phyloP scores from a whole-genome alignment of 2,113 vertebrate genomes.

The Galeopterus variegatus region DNA sequence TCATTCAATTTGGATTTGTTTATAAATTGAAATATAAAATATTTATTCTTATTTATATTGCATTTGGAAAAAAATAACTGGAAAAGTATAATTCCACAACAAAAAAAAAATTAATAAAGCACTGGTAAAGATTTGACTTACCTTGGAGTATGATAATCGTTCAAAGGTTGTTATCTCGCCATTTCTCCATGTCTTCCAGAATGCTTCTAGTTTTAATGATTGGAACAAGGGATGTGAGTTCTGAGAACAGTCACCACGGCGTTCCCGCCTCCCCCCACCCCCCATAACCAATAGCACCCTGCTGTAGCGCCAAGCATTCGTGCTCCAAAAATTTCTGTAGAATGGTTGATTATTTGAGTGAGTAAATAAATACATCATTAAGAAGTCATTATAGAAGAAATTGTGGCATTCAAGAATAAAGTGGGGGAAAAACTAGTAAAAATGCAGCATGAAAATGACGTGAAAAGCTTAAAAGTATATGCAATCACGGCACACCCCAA shows the following conservation, averaged over 20 bases:
- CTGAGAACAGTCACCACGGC: neutral
- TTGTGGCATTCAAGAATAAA: conserved; percentile 11
- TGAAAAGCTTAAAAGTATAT: neutral
- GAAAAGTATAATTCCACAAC: neutral
- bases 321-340: neutral
- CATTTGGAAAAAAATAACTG: conserved; percentile 24
- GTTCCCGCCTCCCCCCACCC: fast-evolving
- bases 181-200: conserved; percentile 20
- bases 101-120: neutral
- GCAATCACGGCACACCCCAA: too few species aligned
- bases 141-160: neutral
- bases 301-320: neutral
- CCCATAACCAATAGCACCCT: neutral
- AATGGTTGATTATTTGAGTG: neutral
- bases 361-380: conserved; percentile 15
- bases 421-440: neutral
- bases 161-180: neutral
- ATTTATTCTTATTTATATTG: neutral
- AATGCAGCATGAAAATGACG: neutral
- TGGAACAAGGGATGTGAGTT: neutral
- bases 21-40: neutral
- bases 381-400: neutral
- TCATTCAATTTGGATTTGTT: neutral
- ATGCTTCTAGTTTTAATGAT: neutral
- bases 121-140: neutral